phyloP scores from a whole-genome alignment of 2,113 vertebrate species.

The Ammodytes marinus region DNA sequence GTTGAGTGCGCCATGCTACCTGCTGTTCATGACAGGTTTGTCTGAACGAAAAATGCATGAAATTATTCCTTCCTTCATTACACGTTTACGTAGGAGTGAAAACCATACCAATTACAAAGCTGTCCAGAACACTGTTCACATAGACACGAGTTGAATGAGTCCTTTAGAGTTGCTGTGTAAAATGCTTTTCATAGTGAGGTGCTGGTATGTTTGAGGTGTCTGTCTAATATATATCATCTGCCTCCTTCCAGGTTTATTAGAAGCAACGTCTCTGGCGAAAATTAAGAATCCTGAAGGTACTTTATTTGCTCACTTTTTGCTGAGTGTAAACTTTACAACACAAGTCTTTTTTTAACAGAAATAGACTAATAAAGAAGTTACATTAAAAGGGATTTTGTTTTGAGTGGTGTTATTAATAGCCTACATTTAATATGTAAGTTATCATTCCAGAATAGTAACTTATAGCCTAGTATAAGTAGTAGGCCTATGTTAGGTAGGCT shows the following conservation, averaged over 20 bases:
- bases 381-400: background rate
- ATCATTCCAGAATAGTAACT: background rate
- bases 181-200: background rate
- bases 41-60: background rate
- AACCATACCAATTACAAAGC: background rate
- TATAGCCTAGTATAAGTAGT: background rate
- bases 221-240: constrained; percentile 36
- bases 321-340: background rate
- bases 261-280: constrained; percentile 74
- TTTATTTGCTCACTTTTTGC: background rate
- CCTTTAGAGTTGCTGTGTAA: background rate
- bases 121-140: background rate
- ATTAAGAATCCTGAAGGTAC: constrained; percentile 70
- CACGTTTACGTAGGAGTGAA: background rate
- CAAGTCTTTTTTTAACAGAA: background rate
- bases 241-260: constrained; percentile 60
- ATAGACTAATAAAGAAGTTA: background rate
- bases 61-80: background rate
- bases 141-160: background rate
- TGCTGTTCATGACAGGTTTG: constrained; percentile 74
- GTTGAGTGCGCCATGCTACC: constrained; percentile 46
- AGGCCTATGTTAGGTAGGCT: too few species aligned
- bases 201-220: background rate
- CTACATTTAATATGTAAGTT: background rate
- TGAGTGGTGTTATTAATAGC: too few species aligned